Conservation (phyloP, 2,888 invertebrate genomes). For the Xestoiulus laeticollis region DNA sequence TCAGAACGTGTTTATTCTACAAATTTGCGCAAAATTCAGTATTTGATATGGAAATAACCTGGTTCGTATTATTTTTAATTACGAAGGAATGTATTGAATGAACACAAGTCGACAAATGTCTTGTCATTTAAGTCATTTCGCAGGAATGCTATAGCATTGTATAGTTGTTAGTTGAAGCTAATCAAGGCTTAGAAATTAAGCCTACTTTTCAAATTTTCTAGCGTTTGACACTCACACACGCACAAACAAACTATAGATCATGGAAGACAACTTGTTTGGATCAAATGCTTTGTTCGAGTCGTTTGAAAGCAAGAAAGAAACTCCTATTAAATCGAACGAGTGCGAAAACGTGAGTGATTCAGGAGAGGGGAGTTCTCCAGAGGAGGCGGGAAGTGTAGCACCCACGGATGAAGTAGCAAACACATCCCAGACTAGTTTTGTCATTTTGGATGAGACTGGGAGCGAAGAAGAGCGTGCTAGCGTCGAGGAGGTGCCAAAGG, state of each 20-base stretch:
- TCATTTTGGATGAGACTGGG: slow-evolving; percentile 43
- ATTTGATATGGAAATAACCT: background rate
- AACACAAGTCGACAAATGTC: background rate
- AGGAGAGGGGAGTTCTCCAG: background rate
- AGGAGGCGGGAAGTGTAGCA: background rate
- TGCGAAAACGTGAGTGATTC: background rate
- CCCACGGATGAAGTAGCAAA: background rate
- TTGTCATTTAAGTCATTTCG: background rate
- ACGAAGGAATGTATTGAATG: background rate
- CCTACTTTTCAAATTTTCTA: background rate
- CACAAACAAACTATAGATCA: background rate
- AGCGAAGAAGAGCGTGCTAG: background rate
- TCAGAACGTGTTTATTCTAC: no score
- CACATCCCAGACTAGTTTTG: background rate
- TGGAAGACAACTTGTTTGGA: slow-evolving; percentile 1
- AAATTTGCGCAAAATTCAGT: background rate
- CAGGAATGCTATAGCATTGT: background rate
- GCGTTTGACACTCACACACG: background rate
- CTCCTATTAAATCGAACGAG: background rate
- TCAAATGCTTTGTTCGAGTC: background rate
- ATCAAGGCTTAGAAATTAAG: background rate
- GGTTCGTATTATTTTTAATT: background rate
- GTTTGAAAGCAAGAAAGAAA: background rate
- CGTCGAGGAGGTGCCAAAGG: background rate
- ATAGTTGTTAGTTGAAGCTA: no score